These are phyloP conservation scores for Diarsia dahlii DNA, from an alignment of 2,888 invertebrate species.

Conservation along the genomic window DNA sequence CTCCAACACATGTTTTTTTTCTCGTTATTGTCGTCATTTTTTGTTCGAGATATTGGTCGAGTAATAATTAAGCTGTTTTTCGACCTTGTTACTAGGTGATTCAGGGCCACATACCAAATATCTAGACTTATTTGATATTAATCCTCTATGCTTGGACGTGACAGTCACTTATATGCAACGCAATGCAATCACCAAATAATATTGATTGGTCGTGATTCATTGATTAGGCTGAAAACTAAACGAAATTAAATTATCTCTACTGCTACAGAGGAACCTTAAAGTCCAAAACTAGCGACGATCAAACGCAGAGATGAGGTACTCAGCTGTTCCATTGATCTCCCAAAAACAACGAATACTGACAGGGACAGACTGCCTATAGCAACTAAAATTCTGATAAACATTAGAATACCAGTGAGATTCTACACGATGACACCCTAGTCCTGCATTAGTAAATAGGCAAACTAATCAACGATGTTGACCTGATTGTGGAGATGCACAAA, in stretches of 20 bases:
- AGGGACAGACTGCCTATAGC: not conserved
- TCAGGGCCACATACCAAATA: constrained; percentile 37
- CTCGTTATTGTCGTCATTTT: constrained; percentile 40
- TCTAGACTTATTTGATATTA: constrained; percentile 43
- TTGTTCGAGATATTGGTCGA: constrained; percentile 39
- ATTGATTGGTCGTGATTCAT: not conserved
- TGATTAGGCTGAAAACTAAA: not conserved
- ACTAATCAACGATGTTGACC: constrained; percentile 27
- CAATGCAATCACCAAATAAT: constrained; percentile 25
- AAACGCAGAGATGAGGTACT: not conserved
- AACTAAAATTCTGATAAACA: not conserved
- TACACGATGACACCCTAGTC: not conserved
- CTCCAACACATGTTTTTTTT: constrained; percentile 52
- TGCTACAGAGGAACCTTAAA: not conserved
- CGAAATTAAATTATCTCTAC: not conserved
- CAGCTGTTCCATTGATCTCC: not conserved
- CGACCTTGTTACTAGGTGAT: constrained; percentile 49
- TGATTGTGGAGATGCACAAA: constrained; percentile 20
- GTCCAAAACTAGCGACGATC: not conserved
- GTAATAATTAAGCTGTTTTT: constrained; percentile 56
- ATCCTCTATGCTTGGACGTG: constrained; percentile 25
- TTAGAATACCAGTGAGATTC: not conserved
- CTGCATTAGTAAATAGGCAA: not conserved
- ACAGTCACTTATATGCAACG: constrained; percentile 35
- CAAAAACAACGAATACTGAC: not conserved